These are phyloP conservation scores for Xyrauchen texanus DNA, from an alignment of 2,113 vertebrate species.

Conservation along the genomic window DNA sequence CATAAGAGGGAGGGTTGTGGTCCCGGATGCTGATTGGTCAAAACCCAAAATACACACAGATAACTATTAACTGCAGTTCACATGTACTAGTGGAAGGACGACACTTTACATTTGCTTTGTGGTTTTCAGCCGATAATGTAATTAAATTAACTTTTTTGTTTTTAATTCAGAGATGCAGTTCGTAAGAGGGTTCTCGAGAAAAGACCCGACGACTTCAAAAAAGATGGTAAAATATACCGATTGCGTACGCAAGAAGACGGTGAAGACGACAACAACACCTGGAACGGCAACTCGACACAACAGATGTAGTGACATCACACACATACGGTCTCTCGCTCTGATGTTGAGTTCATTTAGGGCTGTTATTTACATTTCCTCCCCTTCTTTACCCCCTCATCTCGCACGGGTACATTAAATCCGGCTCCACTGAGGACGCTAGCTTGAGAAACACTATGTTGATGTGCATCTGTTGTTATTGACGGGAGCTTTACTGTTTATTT, in stretches of 20 bases:
- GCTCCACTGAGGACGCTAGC: slow-evolving; percentile 7
- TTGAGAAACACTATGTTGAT: too few relatives aligned
- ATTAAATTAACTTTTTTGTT: too few relatives aligned
- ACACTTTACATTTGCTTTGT: too few relatives aligned
- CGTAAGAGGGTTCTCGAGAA: slow-evolving; percentile 86
- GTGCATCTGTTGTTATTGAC: too few relatives aligned
- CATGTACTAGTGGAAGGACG: too few relatives aligned
- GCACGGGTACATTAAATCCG: slow-evolving; percentile 64
- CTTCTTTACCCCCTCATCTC: not conserved
- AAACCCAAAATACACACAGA: too few relatives aligned
- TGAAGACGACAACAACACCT: slow-evolving; percentile 98
- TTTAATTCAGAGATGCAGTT: slow-evolving; percentile 77
- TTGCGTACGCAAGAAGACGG: slow-evolving; percentile 92
- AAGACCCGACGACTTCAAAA: slow-evolving; percentile 90
- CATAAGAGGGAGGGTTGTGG: too few relatives aligned
- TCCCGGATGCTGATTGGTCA: too few relatives aligned
- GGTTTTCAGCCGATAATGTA: too few relatives aligned
- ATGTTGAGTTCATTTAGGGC: slow-evolving; percentile 50
- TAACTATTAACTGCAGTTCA: too few relatives aligned
- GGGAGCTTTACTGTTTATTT: too few relatives aligned
- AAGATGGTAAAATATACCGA: slow-evolving; percentile 93
- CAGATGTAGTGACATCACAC: slow-evolving; percentile 84
- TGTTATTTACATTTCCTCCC: slow-evolving; percentile 43
- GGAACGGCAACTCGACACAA: slow-evolving; percentile 99
- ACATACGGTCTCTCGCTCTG: slow-evolving; percentile 14